Percentiles rank a stretch among this genome's conserved stretches.
Evolutionary conservation across 2,113 vertebrate species (phyloP).

Genomic region (Hippocampus comes): DNA sequence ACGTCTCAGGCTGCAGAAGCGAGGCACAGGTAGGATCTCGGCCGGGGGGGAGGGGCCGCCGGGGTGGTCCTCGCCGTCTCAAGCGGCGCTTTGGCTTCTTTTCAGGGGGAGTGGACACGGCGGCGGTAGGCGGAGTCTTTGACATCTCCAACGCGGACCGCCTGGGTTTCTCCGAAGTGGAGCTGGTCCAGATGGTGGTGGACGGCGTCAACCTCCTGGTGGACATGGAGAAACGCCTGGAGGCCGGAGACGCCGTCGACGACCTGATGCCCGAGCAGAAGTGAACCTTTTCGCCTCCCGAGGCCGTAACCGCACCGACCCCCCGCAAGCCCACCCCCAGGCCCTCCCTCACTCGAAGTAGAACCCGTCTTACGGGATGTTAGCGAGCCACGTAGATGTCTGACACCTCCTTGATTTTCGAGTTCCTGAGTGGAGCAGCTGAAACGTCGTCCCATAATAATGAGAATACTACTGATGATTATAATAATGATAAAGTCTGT

Average conservation of each 20-base stretch:
- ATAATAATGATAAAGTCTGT: conserved; percentile 49
- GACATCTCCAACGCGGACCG: conserved; percentile 94
- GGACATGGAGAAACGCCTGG: conserved; percentile 90
- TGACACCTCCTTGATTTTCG: conserved; percentile 46
- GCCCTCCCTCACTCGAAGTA: conserved; percentile 30
- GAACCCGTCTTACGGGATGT: conserved; percentile 36
- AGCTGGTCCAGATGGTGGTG: conserved; percentile 95
- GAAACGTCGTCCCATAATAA: conserved; percentile 19
- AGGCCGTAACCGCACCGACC: not conserved
- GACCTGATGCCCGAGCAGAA: conserved; percentile 92
- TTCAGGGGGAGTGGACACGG: conserved; percentile 91
- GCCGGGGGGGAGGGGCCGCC: too few species aligned
- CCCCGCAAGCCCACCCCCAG: not conserved
- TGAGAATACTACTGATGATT: conserved; percentile 18
- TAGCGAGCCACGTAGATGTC: conserved; percentile 48
- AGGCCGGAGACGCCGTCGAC: conserved; percentile 82
- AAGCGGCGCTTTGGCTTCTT: not conserved
- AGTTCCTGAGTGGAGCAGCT: conserved; percentile 48
- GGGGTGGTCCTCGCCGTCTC: not conserved
- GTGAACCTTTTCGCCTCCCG: conserved; percentile 65
- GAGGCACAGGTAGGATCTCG: conserved; percentile 82
- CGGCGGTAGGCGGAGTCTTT: conserved; percentile 91
- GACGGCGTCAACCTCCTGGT: conserved; percentile 89
- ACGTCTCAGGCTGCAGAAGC: conserved; percentile 88
- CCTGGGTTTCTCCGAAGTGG: conserved; percentile 93